Base-by-base conservation (phyloP, 2,113 vertebrate species). In the Scomber scombrus region DNA sequence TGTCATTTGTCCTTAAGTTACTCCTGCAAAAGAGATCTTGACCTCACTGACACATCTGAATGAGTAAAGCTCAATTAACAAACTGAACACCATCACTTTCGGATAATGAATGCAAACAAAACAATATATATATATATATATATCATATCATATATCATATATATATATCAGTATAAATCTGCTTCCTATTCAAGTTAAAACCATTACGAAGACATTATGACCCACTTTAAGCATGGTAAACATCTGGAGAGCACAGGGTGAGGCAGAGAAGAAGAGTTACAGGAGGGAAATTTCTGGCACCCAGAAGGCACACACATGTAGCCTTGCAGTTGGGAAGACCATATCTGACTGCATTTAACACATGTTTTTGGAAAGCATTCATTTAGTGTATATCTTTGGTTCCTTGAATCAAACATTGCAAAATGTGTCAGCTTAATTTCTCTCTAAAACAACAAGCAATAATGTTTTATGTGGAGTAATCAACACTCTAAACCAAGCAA, bases 301-400 rank as follows among this genome's bases (percentile, higher is more conserved):
- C 12, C 49, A 69, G 67, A 34, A 43, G 68, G 40, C 49, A 45
- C 23, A 60, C 67, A 80, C 13, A 58, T 67, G 82, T 71, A 46
- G n/a, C n/a, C 46, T 61, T 54, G 62, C 68, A 19, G 16, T 11
- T 29, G 49, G 11, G 16, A 65, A 13, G 12, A 49, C 18, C n/a
- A 6, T 14, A 61, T 58, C 21, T 52, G 50, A n/a, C 21, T 13
- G 21, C 31, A 62, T 81, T 70, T 55, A 23, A 14, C 55, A 47
- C 2, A 13, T 31, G 63, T 65, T 34, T 71, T 79, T 26, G 23
- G 63, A 7, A 7, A 0, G 34, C 34, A 40, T 63, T 9, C 31
- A 50, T 79, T 70, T 75, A 13, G 11, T 66, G 19, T 31, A n/a
- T 16, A 23, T 54, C 18, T 26, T 21, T 68, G 64, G 12, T 26